Evolutionary conservation across 1,140 invertebrate genomes (phyloP).

Genomic region (Penaeus vannamei): DNA sequence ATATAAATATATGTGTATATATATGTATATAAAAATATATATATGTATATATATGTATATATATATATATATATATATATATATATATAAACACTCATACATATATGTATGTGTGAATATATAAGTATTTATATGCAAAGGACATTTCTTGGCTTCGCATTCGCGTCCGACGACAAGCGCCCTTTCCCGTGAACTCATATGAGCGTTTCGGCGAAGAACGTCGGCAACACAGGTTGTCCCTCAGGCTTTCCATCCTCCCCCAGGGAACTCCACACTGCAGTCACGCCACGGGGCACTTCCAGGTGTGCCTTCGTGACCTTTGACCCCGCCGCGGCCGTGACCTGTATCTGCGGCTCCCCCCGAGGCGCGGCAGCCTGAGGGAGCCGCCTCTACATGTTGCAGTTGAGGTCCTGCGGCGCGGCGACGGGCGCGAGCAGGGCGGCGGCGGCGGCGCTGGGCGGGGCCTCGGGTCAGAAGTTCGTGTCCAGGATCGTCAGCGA

Average conservation of each 20-base stretch:
- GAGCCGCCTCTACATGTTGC: conserved; percentile 63
- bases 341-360: conserved; percentile 11
- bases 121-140: neutral
- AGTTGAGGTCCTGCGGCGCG: conserved; percentile 51
- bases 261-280: neutral
- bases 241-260: too few species aligned
- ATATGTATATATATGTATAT: conserved; percentile 6
- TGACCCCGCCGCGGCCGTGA: neutral
- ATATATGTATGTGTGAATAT: neutral
- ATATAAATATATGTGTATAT: conserved; percentile 5
- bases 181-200: too few species aligned
- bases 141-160: neutral
- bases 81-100: neutral
- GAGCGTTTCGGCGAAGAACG: too few species aligned
- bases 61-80: conserved; percentile 14
- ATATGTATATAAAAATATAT: neutral
- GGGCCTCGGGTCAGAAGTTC: conserved; percentile 63
- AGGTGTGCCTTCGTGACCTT: neutral
- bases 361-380: conserved; percentile 6
- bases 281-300: neutral
- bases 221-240: too few species aligned
- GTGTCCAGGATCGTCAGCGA: conserved; percentile 63
- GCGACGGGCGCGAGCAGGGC: conserved; percentile 28
- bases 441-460: conserved; percentile 4
- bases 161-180: neutral